These are phyloP conservation scores for Gryllus bimaculatus DNA, from an alignment of 1,140 invertebrate species.

Conservation along the genomic window DNA sequence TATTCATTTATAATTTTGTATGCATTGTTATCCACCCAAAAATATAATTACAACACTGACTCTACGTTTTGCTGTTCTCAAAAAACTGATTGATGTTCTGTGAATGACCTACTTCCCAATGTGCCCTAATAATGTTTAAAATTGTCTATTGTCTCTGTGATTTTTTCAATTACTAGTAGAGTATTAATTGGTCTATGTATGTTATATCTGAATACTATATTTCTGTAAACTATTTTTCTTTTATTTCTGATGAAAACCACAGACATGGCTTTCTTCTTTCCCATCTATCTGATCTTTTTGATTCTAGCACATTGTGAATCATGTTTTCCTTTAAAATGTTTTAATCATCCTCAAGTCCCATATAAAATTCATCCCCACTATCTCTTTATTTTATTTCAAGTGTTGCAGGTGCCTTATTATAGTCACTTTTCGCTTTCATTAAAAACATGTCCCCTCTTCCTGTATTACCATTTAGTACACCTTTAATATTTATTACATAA, in stretches of 20 bases:
- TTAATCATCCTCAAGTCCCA: not conserved
- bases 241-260: not conserved
- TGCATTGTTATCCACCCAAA: too few species aligned
- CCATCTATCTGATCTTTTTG: not conserved
- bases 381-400: not conserved
- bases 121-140: not conserved
- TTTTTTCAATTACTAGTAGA: not conserved
- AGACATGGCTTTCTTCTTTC: not conserved
- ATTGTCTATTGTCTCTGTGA: not conserved
- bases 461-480: not conserved
- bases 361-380: not conserved
- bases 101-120: not conserved
- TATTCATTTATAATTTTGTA: too few species aligned
- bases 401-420: not conserved
- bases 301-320: not conserved
- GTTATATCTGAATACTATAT: not conserved
- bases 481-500: not conserved
- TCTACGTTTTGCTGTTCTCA: not conserved
- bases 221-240: not conserved
- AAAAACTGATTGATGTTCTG: not conserved
- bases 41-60: not conserved
- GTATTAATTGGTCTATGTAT: not conserved
- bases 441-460: not conserved
- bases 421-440: slow-evolving; percentile 13
- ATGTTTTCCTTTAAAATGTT: not conserved